Evolutionary conservation across 2,888 invertebrate genomes (phyloP).

Genomic region (Copidosoma aretas): DNA sequence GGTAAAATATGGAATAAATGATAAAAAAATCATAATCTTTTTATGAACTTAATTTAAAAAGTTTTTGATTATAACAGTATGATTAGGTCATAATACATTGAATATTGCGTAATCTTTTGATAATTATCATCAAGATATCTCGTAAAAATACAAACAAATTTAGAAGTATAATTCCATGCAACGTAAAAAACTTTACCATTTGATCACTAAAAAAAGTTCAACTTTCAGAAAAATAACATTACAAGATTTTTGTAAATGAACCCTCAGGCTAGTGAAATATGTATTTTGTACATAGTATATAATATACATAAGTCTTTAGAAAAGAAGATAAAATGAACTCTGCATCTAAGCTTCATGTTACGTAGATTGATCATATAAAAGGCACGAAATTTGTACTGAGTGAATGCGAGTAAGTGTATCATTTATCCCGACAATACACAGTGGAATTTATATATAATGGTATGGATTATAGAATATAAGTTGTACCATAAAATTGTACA

Average conservation of each 20-base stretch:
- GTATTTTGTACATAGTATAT: slow-evolving; percentile 28
- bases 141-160: no score
- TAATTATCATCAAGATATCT: no score
- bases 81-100: no score
- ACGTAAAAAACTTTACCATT: no score
- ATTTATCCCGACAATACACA: background rate
- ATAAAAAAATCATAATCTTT: no score
- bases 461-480: background rate
- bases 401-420: background rate
- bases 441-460: background rate
- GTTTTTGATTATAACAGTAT: no score
- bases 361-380: background rate
- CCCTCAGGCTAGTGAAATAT: slow-evolving; percentile 22
- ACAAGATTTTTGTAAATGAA: slow-evolving; percentile 26
- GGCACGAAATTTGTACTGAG: background rate
- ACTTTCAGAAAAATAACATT: no score
- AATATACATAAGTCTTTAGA: slow-evolving; percentile 16
- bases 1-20: no score
- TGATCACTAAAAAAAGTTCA: no score
- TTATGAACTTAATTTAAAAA: no score
- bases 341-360: background rate
- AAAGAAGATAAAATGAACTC: slow-evolving; percentile 16
- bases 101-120: no score
- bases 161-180: no score
- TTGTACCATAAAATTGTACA: background rate